Base-by-base conservation (phyloP, 2,113 vertebrate genomes). In the Phalacrocorax pelagicus region DNA sequence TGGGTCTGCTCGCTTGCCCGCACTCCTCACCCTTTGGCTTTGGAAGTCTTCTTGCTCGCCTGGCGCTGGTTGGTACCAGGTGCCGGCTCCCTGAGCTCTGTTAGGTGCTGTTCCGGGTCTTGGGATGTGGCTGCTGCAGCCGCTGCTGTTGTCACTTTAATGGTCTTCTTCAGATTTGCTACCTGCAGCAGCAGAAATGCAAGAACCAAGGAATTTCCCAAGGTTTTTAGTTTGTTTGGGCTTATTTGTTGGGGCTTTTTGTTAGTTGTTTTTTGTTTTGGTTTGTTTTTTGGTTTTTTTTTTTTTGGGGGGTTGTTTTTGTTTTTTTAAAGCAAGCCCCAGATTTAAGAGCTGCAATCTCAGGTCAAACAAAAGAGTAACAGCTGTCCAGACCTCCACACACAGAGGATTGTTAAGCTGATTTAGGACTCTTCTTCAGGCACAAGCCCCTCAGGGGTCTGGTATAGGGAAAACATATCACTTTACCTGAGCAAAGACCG, bases 101-200 rank as follows among this genome's bases (percentile, higher is more conserved):
- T 98, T 54, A 98, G 89, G 65, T 99, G 99, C 86, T 99, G 99
- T 83, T 99, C 98, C 0, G 99, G 98, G 95, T 99, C 99, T 93
- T 99, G 99, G 90, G 99, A 99, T 0, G 99, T 99, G 65, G 99
- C 99, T 12, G 99, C 99, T 3, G 99, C 99, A 0, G 99, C 99
- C 0, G 99, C 99, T 1, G 99, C 99, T 3, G 99, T 99, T 5
- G 99, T 99, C 71, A 99, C 99, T 97, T 99, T 99, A 95, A 99
- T 98, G 9, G 99, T 99, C 98, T 99, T 99, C 96, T 99, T 99
- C 94, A 99, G 98, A 96, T 99, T 99, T 96, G 99, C 99, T 27
- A 99, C 99, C 99, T 99, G 96, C 80, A 96, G 61, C 3, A 66
- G 65, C 23, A 88, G 46, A 75, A 29, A 91, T 85, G 46, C 42